Evolutionary conservation across 2,888 invertebrate species (phyloP).

Genomic region (Melinopterus prodromus): DNA sequence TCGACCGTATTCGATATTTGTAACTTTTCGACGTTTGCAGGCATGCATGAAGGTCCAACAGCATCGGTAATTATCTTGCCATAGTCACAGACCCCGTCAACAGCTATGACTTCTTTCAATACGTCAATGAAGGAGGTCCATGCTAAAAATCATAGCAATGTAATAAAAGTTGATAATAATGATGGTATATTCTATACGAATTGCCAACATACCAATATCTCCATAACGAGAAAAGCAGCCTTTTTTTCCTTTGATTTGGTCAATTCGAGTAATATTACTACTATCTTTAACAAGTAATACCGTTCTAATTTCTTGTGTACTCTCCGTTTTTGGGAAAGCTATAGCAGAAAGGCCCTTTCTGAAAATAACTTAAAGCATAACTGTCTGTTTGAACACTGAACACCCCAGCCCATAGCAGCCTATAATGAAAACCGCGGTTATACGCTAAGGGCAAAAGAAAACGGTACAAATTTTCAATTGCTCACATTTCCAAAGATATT

Average conservation of each 20-base stretch:
- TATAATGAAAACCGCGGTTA: too few relatives aligned
- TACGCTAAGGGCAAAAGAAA: too few relatives aligned
- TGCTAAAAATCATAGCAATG: conserved; percentile 54
- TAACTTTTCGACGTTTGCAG: conserved; percentile 61
- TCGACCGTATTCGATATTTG: conserved; percentile 41
- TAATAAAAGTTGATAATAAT: too few relatives aligned
- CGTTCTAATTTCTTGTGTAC: conserved; percentile 62
- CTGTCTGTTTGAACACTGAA: not conserved
- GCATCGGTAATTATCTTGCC: conserved; percentile 64
- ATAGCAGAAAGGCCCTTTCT: conserved; percentile 67
- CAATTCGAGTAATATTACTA: conserved; percentile 57
- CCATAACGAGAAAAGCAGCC: conserved; percentile 75
- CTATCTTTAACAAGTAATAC: conserved; percentile 65
- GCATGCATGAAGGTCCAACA: conserved; percentile 68
- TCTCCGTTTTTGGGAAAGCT: conserved; percentile 67
- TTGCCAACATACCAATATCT: conserved; percentile 65
- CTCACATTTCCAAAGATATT: too few relatives aligned
- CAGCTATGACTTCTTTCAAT: conserved; percentile 62
- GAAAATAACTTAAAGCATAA: conserved; percentile 34
- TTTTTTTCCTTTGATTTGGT: conserved; percentile 64
- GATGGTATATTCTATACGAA: not conserved
- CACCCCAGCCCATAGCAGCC: too few relatives aligned
- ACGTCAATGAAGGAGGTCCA: conserved; percentile 70
- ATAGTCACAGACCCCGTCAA: conserved; percentile 66
- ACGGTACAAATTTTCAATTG: too few relatives aligned